Evolutionary conservation across 2,797 vertebrate species (phyloP), one percentile per base, ranked within the genome.

Genomic region (Arnoldichthys spilopterus): DNA sequence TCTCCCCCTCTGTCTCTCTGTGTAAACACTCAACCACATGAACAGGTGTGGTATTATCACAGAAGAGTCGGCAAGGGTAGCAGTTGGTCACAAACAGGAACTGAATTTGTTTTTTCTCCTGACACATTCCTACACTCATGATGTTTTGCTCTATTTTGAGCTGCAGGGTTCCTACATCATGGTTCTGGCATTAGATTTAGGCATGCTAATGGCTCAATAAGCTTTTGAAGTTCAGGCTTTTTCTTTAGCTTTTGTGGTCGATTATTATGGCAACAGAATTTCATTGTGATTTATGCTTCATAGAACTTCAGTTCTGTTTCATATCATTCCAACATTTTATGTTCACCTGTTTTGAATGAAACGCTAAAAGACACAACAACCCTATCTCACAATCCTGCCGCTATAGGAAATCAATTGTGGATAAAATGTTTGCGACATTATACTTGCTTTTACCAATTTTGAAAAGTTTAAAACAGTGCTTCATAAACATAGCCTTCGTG

Each of bases 41-140:
- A 83, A 83, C 78, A 80, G 82, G 74, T 83, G 74, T 58, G 28
- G 67, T 7, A 64, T 64, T 26, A 49, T 74, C 51, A 15, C 64
- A 63, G 32, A 49, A 34, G 45, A 45, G 45, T 28, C 26, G 56
- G 26, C 58, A 54, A 76, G 79, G 69, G 79, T 49, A 77, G 61
- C 49, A 64, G 56, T 71, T 45, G 59, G 69, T 64, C 75, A 26
- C 56, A 63, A 62, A 74, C 43, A 72, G 67, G 69, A 79, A 79
- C 77, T 67, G 32, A 40, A 61, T n/a, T 6, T 32, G 20, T 22
- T n/a, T 8, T 64, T 22, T 37, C 32, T 34, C 8, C 32, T 40
- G 20, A 64, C 34, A 40, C 32, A 43, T 12, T n/a, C 34, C 34
- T 11, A 3, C 61, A 18, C 6, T 32, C 28, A 12, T 62, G 59